phyloP scores from a whole-genome alignment of 2,113 vertebrate species.

The Phylloscopus trochilus region DNA sequence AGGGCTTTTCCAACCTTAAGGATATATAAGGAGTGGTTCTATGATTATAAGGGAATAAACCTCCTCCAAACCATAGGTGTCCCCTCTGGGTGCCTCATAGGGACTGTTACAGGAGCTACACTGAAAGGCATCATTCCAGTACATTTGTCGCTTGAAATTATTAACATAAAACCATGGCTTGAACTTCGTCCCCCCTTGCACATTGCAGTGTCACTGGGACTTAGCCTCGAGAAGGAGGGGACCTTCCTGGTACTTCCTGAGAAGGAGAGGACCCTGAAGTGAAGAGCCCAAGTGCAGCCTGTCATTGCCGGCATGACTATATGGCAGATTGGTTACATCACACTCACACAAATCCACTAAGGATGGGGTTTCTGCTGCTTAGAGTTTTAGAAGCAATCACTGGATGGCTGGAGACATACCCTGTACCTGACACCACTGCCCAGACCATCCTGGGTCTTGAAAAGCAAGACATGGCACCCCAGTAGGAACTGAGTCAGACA shows the following conservation, averaged over 20 bases:
- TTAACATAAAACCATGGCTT: not conserved
- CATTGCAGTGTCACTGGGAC: accelerated
- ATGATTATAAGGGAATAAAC: not conserved
- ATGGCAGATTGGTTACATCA: not conserved
- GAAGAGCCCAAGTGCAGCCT: not conserved
- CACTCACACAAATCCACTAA: not conserved
- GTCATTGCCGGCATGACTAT: not conserved
- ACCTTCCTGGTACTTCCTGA: not conserved
- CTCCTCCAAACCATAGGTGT: not conserved
- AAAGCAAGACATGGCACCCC: not conserved
- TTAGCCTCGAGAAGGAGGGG: accelerated
- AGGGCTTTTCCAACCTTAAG: not conserved
- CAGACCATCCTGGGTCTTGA: not conserved
- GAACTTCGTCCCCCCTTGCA: not conserved
- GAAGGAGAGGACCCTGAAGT: not conserved
- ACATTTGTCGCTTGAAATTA: not conserved
- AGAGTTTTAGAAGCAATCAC: not conserved
- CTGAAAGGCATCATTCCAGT: not conserved
- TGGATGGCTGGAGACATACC: not conserved
- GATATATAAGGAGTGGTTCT: not conserved
- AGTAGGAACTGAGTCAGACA: not conserved
- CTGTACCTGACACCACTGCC: not conserved
- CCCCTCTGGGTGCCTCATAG: not conserved
- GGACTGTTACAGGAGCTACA: not conserved
- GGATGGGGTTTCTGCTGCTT: not conserved